Conservation (phyloP, 2,888 invertebrate species). For the Cynaeus angustus region DNA sequence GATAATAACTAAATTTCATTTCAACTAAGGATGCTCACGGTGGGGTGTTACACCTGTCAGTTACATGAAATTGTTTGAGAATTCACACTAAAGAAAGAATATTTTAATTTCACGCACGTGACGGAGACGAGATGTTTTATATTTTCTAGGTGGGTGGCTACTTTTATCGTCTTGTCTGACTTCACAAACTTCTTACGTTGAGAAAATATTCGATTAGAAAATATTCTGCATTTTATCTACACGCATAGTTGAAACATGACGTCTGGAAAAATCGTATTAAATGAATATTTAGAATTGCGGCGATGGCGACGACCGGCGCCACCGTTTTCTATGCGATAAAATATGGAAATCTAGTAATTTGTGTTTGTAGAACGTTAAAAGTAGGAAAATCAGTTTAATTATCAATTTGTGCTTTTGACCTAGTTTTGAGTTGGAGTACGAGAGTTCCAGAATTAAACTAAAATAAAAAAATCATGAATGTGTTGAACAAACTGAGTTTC, state of each 20-base stretch:
- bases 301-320: no score
- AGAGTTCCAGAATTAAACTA: no score
- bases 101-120: neutral
- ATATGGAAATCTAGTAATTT: no score
- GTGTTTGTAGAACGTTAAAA: no score
- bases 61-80: neutral
- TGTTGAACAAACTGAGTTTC: no score
- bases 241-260: neutral
- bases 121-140: neutral
- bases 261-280: neutral
- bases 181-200: neutral
- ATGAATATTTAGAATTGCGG: constrained; percentile 4
- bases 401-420: no score
- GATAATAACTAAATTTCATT: constrained; percentile 44
- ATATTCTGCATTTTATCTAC: neutral
- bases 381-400: no score
- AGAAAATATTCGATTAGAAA: constrained; percentile 2
- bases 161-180: neutral
- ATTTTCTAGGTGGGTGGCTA: neutral
- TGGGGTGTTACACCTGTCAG: constrained; percentile 9
- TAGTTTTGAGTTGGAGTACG: no score
- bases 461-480: no score
- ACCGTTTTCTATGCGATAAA: no score
- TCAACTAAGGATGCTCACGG: neutral
- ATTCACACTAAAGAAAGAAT: neutral